Conservation (phyloP, 2,797 vertebrate genomes). For the Loriculus beryllinus region DNA sequence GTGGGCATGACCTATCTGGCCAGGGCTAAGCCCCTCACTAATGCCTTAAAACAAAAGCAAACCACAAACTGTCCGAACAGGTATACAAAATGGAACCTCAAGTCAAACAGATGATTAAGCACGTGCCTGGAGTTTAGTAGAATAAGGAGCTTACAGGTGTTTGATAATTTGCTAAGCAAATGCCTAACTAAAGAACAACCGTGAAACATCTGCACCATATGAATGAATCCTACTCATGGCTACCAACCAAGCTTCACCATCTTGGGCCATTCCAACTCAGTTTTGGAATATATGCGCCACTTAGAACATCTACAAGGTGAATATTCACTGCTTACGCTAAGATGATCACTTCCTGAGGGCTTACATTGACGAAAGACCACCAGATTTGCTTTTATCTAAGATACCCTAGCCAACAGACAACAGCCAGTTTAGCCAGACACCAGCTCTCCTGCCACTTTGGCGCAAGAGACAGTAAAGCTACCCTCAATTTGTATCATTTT, state of each 20-base stretch:
- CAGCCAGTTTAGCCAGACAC: not conserved
- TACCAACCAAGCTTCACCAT: not conserved
- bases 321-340: not conserved
- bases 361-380: not conserved
- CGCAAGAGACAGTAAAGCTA: not conserved
- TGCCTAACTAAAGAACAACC: not conserved
- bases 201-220: not conserved
- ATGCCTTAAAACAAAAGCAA: not conserved
- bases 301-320: not conserved
- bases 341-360: not conserved
- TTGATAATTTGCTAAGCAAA: not conserved
- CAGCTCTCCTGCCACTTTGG: not conserved
- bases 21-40: not conserved
- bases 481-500: not conserved
- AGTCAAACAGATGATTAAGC: not conserved
- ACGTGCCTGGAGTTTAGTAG: not conserved
- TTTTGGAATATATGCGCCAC: not conserved
- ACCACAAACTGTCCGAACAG: not conserved
- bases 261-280: not conserved
- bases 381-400: not conserved
- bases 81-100: not conserved
- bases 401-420: not conserved
- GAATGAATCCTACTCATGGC: not conserved
- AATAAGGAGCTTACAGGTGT: not conserved
- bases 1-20: accelerated